A percentile compares a stretch with the other conserved stretches of the same genome.
Conservation (phyloP, 2,888 invertebrate species). For the Oxyteleia sp. region DNA sequence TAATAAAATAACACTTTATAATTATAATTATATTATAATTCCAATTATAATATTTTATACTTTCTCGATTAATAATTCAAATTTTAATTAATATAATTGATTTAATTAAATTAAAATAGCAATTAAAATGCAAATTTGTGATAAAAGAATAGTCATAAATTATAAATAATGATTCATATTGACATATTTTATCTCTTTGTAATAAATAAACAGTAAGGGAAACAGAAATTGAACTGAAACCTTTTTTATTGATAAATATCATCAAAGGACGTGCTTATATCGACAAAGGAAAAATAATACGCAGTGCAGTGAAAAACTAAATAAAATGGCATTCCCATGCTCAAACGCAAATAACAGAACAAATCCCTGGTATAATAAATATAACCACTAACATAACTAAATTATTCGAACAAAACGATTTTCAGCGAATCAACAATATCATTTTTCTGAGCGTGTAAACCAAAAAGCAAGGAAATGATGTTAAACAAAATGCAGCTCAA, state of each 20-base stretch:
- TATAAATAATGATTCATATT: no score
- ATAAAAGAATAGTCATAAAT: no score
- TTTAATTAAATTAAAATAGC: no score
- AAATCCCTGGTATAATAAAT: neutral
- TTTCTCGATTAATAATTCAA: no score
- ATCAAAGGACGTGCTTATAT: neutral
- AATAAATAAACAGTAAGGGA: no score
- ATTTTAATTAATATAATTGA: no score
- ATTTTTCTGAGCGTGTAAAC: slow-evolving; percentile 9
- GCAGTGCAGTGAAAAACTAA: neutral
- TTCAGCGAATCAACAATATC: slow-evolving; percentile 24
- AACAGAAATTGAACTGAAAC: no score
- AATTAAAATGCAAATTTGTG: no score
- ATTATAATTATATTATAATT: no score
- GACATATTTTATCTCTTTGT: no score
- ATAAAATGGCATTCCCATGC: neutral
- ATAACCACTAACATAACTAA: slow-evolving; percentile 5
- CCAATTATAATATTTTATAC: no score
- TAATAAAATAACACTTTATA: no score
- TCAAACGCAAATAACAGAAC: slow-evolving; percentile 5
- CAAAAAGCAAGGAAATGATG: slow-evolving; percentile 20
- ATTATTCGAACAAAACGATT: slow-evolving; percentile 15
- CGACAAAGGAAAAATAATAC: neutral
- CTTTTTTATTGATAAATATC: neutral
- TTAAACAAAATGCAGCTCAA: slow-evolving; percentile 33